Base-by-base conservation (phyloP, 2,113 vertebrate genomes). In the Cavia porcellus region DNA sequence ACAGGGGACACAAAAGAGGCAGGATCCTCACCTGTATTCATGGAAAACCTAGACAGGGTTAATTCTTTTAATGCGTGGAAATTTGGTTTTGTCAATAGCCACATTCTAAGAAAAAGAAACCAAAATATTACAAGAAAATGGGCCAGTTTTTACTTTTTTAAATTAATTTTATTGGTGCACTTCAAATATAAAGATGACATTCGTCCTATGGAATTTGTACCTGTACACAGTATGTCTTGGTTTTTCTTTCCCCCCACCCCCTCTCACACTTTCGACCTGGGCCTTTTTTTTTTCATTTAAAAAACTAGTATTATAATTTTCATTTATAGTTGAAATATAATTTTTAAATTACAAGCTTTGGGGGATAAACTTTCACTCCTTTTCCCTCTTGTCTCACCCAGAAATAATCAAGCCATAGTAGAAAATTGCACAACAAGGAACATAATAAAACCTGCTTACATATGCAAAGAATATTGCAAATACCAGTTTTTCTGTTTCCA, bases 331-430 rank as follows among this genome's bases (percentile, higher is more conserved):
- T 77, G 24, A 47, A 77, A 77, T 47, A 77, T 25, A 77, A 12
- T 77, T 94, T 86, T 94, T 62, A 86, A 86, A 93, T 47, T 38
- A 42, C 42, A 83, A 79, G 80, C 74, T 86, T 79, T 70, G 62
- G 55, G 32, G 93, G n/a, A 62, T 32, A 24, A 35, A 61, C 11
- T 84, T 74, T 57, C 32, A 42, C 84, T 82, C 57, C 64, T 89
- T 93, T 47, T 68, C 12, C 61, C 82, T 92, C 62, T 84, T 42
- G 92, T 64, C n/a, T 86, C 66, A 91, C 45, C 57, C 61, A 42
- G 15, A 79, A 94, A 96, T 66, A 90, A 83, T 91, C 79, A 94
- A 93, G 83, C 42, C 55, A n/a, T 74, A 38, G 59, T 89, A 79
- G 89, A 83, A 95, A 95, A 87, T 55, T 93, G 66, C 83, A 93